Percentiles rank a stretch among this genome's conserved stretches.
Conservation (phyloP, 2,888 invertebrate species). For the Drosophila austrosaltans region DNA sequence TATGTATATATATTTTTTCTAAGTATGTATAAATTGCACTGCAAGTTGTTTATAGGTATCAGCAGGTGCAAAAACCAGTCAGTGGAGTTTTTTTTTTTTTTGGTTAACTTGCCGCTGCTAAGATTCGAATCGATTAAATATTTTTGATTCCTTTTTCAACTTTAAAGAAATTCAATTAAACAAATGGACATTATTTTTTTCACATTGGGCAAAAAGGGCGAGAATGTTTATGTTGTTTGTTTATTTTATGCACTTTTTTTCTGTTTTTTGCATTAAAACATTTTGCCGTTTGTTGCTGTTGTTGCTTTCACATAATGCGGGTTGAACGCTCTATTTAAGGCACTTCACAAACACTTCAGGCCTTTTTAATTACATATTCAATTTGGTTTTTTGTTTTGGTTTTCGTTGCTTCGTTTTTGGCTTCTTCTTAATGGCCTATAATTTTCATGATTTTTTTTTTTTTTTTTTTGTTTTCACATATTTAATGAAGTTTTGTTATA, state of each 20-base stretch:
- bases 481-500: slow-evolving; percentile 21
- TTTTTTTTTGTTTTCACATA: background rate
- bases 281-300: slow-evolving; percentile 39
- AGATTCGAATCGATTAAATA: slow-evolving; percentile 13
- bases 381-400: slow-evolving; percentile 35
- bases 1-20: background rate
- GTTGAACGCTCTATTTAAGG: slow-evolving; percentile 68
- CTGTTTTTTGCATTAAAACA: slow-evolving; percentile 2
- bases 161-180: slow-evolving; percentile 2
- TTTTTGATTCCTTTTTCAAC: slow-evolving; percentile 15
- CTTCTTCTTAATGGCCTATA: slow-evolving; percentile 55
- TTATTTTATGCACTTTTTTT: slow-evolving; percentile 5
- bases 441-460: slow-evolving; percentile 23
- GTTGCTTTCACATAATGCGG: slow-evolving; percentile 50
- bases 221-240: slow-evolving; percentile 1
- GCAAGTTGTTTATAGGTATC: background rate
- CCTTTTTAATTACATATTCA: slow-evolving; percentile 65
- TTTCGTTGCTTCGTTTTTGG: slow-evolving; percentile 26
- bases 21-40: background rate
- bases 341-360: slow-evolving; percentile 28
- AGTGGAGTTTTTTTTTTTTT: slow-evolving; percentile 1
- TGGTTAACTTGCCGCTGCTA: background rate
- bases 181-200: background rate
- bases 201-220: background rate
- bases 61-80: slow-evolving; percentile 13